phyloP scores from a whole-genome alignment of 2,797 vertebrate species.

The Clamator glandarius region DNA sequence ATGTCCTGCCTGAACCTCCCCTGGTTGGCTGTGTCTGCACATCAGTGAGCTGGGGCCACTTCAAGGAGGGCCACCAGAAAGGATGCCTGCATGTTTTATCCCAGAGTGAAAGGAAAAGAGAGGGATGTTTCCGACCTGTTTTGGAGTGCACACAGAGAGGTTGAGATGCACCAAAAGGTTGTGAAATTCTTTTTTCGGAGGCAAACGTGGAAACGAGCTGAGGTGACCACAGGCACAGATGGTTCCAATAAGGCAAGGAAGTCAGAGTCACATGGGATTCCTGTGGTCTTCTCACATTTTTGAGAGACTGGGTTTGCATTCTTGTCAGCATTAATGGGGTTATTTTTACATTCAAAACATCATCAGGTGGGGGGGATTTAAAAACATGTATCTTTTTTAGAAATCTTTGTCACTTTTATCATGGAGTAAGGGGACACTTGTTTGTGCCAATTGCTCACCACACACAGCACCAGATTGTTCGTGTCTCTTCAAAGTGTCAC shows the following conservation, averaged over 20 bases:
- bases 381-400: neutral
- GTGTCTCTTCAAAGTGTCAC: neutral
- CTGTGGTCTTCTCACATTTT: conserved; percentile 62
- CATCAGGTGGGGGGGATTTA: neutral
- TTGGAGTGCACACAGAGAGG: neutral
- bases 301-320: conserved; percentile 42
- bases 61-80: no score
- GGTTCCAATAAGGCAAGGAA: conserved; percentile 64
- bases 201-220: neutral
- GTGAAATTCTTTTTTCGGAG: conserved; percentile 50
- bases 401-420: neutral
- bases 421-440: neutral
- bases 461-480: neutral
- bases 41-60: neutral
- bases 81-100: neutral
- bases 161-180: neutral
- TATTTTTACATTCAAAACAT: conserved; percentile 59
- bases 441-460: neutral
- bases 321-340: conserved; percentile 54
- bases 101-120: neutral
- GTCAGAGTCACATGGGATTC: conserved; percentile 64
- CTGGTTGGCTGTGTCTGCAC: neutral
- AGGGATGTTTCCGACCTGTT: neutral
- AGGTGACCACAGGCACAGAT: conserved; percentile 60
- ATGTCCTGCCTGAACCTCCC: no score